Conservation (phyloP, 2,113 vertebrate genomes). For the Fulica atra region DNA sequence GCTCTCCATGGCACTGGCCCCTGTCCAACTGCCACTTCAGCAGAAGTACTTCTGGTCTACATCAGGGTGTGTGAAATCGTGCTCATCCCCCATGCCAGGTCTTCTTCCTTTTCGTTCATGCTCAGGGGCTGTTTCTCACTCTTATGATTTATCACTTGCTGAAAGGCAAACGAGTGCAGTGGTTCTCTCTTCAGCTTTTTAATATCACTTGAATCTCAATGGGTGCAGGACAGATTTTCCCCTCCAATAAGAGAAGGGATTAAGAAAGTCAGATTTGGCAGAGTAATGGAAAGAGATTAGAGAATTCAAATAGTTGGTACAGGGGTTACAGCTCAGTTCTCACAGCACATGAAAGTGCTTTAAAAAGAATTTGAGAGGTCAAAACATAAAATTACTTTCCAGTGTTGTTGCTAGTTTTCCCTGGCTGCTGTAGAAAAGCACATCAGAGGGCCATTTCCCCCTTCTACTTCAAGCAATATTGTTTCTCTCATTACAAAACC, state of each 20-base stretch:
- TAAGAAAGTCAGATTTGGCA: conserved; percentile 33
- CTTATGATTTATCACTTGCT: not conserved
- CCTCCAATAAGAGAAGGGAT: conserved; percentile 8
- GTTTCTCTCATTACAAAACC: conserved; percentile 48
- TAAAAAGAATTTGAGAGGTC: conserved; percentile 44
- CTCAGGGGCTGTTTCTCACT: not conserved
- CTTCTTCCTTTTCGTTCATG: not conserved
- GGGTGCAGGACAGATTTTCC: not conserved
- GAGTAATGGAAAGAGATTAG: conserved; percentile 47
- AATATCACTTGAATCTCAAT: conserved; percentile 16
- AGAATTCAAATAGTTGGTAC: conserved; percentile 35
- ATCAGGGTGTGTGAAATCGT: not conserved
- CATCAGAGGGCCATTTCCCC: conserved; percentile 34
- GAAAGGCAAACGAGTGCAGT: not conserved
- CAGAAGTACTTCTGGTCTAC: not conserved
- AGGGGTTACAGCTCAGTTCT: not conserved
- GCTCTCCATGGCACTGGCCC: rapidly evolving
- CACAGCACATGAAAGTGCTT: conserved; percentile 2
- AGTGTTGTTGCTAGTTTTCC: conserved; percentile 23
- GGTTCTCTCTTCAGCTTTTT: conserved; percentile 9
- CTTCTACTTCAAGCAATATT: conserved; percentile 9
- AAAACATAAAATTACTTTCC: conserved; percentile 56
- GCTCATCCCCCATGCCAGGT: not conserved
- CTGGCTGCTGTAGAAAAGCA: not conserved
- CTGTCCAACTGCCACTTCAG: not conserved